A percentile compares a stretch with the other conserved stretches of the same genome.
These are phyloP conservation scores for Araneus ventricosus DNA, from an alignment of 1,140 invertebrate genomes.

Conservation along the genomic window DNA sequence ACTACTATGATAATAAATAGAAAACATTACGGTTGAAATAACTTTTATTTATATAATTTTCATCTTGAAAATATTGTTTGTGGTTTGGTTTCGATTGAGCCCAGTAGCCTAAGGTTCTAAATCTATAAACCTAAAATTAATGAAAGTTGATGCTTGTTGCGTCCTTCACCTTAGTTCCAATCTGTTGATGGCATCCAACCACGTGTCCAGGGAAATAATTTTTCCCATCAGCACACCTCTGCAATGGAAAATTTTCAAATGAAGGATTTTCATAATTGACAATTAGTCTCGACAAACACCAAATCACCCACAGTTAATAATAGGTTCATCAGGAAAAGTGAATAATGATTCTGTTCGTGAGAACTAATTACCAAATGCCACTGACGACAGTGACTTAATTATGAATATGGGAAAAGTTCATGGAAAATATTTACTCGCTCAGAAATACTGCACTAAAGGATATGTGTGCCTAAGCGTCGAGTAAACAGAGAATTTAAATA, in stretches of 20 bases:
- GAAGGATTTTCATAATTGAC: slow-evolving; percentile 10
- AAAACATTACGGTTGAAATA: too few relatives aligned
- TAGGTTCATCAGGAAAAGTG: neutral
- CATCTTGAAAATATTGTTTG: too few relatives aligned
- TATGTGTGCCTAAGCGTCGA: neutral
- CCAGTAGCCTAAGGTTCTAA: too few relatives aligned
- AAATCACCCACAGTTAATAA: neutral
- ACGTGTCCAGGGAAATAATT: neutral
- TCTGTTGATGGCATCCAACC: neutral
- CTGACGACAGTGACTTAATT: slow-evolving; percentile 6
- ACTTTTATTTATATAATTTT: too few relatives aligned
- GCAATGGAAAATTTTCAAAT: slow-evolving; percentile 7
- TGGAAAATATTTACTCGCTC: neutral
- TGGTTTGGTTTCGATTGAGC: too few relatives aligned
- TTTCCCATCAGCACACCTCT: neutral
- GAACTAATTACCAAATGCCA: slow-evolving; percentile 11
- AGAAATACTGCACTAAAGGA: neutral
- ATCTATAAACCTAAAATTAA: neutral
- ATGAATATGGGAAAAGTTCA: slow-evolving; percentile 8
- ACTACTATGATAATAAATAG: too few relatives aligned
- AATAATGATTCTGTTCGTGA: neutral
- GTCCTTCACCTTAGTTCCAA: neutral
- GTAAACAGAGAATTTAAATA: neutral
- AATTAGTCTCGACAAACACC: slow-evolving; percentile 12
- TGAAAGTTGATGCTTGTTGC: neutral